phyloP scores from a whole-genome alignment of 2,113 vertebrate genomes.

The Acrocephalus kingi region DNA sequence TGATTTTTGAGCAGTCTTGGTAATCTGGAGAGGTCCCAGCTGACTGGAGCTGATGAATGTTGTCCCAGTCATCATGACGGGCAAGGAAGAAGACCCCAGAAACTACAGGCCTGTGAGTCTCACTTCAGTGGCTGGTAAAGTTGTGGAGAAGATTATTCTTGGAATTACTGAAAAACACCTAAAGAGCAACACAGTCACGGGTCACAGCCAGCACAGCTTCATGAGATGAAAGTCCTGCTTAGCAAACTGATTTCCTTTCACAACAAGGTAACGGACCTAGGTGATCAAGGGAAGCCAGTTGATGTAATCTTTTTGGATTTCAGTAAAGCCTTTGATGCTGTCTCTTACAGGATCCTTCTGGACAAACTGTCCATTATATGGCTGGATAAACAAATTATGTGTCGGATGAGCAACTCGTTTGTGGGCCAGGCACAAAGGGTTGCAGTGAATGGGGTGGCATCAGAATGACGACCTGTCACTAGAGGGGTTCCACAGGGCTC shows the following conservation, averaged over 20 bases:
- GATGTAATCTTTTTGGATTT: not conserved
- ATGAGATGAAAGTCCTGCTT: not conserved
- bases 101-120: not conserved
- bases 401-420: not conserved
- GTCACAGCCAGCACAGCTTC: accelerated
- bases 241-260: not conserved
- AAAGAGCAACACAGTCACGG: no score
- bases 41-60: not conserved
- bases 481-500: not conserved
- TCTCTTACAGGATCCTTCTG: not conserved
- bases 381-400: not conserved
- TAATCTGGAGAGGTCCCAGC: not conserved
- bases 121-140: not conserved
- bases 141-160: not conserved
- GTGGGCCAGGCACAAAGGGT: not conserved
- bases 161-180: not conserved
- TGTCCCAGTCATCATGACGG: not conserved
- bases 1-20: not conserved
- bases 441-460: no score
- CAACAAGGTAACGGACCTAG: not conserved
- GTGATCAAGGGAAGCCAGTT: not conserved
- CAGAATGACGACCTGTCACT: not conserved
- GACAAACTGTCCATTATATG: accelerated
- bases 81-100: not conserved
- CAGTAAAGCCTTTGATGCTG: not conserved